A percentile compares a stretch with the other conserved stretches of the same genome.
phyloP scores from a whole-genome alignment of 2,797 vertebrate species.

The Sardinella longiceps region DNA sequence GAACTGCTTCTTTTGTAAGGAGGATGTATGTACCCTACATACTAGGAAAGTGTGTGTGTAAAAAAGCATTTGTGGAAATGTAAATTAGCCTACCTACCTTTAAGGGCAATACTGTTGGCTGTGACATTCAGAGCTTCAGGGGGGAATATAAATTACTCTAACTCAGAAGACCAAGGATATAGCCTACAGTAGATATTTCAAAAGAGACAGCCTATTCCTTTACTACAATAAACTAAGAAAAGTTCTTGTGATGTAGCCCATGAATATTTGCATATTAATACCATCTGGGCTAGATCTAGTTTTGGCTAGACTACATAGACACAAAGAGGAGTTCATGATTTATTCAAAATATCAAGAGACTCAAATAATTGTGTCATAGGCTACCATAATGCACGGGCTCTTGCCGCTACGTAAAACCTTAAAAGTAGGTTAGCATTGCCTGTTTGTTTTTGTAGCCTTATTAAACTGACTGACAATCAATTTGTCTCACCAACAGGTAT shows the following conservation, averaged over 20 bases:
- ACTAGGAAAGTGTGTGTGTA: not conserved
- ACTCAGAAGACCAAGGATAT: not conserved
- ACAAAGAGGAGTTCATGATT: not conserved
- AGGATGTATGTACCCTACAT: not conserved
- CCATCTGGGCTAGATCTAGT: not conserved
- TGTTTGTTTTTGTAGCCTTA: not conserved
- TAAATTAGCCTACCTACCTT: no score
- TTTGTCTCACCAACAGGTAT: conserved; percentile 22
- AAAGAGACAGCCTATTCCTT: not conserved
- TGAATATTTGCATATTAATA: not conserved
- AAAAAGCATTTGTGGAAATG: not conserved
- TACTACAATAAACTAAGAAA: not conserved
- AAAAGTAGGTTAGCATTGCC: not conserved
- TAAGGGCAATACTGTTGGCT: no score
- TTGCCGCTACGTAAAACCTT: not conserved
- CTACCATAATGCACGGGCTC: not conserved
- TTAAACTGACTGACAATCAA: not conserved
- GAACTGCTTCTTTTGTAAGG: not conserved
- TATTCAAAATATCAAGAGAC: not conserved
- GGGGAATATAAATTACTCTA: not conserved
- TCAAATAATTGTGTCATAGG: not conserved
- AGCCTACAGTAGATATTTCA: not conserved
- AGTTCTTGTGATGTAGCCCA: not conserved
- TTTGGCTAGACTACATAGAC: not conserved
- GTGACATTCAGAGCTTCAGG: no score